Evolutionary conservation across 2,888 invertebrate species (phyloP).

Genomic region (Cheilosia vernalis): DNA sequence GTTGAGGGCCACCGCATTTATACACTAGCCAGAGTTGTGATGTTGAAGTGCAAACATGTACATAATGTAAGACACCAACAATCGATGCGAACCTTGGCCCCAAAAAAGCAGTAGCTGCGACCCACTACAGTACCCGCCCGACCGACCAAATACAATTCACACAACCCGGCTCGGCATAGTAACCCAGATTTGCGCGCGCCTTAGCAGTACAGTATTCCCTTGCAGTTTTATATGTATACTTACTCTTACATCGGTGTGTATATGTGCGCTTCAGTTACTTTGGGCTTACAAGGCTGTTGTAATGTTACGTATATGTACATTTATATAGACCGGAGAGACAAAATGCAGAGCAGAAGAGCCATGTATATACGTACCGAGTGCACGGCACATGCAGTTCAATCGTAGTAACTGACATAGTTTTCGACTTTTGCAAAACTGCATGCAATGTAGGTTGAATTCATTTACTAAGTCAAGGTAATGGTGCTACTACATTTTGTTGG

Average conservation of each 20-base stretch:
- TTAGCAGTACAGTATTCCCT: constrained; percentile 53
- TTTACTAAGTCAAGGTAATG: constrained; percentile 69
- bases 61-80: constrained; percentile 35
- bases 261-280: constrained; percentile 58
- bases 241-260: constrained; percentile 6
- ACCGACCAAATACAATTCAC: constrained; percentile 57
- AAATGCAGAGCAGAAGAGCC: constrained; percentile 42
- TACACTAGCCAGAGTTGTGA: constrained; percentile 13
- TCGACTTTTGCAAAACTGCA: constrained; percentile 25
- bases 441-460: constrained; percentile 61
- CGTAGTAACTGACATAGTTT: constrained; percentile 67
- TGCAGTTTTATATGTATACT: constrained; percentile 44
- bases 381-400: constrained; percentile 8
- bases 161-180: constrained; percentile 68
- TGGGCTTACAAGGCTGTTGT: constrained; percentile 61
- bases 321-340: constrained; percentile 19
- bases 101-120: constrained; percentile 46
- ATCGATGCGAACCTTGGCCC: constrained; percentile 73
- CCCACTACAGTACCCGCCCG: constrained; percentile 29
- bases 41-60: constrained; percentile 10
- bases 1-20: constrained; percentile 23
- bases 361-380: neutral
- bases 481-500: constrained; percentile 16
- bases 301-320: constrained; percentile 37
- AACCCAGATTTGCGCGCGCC: constrained; percentile 51